These are phyloP conservation scores for Ernsta delagoae DNA, from an alignment of 2,888 invertebrate genomes.

Conservation along the genomic window DNA sequence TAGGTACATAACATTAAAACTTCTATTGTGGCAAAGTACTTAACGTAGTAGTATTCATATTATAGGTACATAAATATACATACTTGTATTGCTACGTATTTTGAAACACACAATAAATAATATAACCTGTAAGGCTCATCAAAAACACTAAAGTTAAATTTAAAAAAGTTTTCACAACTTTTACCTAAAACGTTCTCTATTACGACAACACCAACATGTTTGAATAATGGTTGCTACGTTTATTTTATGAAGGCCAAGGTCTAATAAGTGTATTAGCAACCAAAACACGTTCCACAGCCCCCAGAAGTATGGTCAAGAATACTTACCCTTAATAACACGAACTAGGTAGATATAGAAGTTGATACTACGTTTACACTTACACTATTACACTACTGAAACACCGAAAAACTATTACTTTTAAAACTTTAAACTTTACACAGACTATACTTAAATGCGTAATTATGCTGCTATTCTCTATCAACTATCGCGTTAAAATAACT, in stretches of 20 bases:
- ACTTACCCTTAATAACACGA: slow-evolving; percentile 17
- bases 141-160: background rate
- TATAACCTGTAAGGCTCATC: no score
- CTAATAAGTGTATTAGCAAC: slow-evolving; percentile 20
- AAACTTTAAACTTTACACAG: slow-evolving; percentile 17
- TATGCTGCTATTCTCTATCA: no score
- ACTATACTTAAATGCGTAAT: background rate
- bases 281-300: slow-evolving; percentile 20
- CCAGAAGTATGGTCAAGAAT: slow-evolving; percentile 16
- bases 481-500: no score
- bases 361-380: slow-evolving; percentile 11
- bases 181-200: background rate
- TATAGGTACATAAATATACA: no score
- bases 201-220: background rate
- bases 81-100: no score
- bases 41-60: no score
- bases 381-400: slow-evolving; percentile 8
- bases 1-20: no score
- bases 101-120: no score
- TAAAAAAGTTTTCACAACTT: background rate
- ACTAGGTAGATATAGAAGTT: slow-evolving; percentile 5
- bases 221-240: slow-evolving; percentile 5
- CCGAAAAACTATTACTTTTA: slow-evolving; percentile 12
- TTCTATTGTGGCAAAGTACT: no score
- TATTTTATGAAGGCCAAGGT: slow-evolving; percentile 1